A percentile compares a stretch with the other conserved stretches of the same genome.
Evolutionary conservation across 2,113 vertebrate species (phyloP).

Genomic region (Bothrops jararaca): DNA sequence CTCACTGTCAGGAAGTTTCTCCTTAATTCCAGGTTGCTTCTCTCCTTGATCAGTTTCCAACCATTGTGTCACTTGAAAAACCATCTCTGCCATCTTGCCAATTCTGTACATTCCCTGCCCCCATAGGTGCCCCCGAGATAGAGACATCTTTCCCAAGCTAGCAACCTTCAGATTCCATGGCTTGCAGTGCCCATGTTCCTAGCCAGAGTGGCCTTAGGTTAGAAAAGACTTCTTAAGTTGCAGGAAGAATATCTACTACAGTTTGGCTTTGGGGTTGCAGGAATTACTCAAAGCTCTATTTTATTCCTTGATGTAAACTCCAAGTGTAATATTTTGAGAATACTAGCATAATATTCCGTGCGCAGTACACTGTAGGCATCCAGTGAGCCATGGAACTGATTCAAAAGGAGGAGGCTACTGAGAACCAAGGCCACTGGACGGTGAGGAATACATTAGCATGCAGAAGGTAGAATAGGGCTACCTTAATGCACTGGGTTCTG

Average conservation of each 20-base stretch:
- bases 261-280: background rate
- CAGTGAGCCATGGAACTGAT: background rate
- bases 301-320: background rate
- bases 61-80: background rate
- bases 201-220: background rate
- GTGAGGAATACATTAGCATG: background rate
- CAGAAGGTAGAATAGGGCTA: background rate
- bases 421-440: background rate
- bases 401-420: background rate
- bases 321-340: background rate
- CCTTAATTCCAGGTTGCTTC: too few species aligned
- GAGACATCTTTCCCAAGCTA: background rate
- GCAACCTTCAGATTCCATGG: background rate
- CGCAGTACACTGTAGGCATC: background rate
- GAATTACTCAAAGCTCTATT: background rate
- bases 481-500: background rate
- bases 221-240: background rate
- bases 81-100: background rate
- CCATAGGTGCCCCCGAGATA: background rate
- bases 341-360: background rate
- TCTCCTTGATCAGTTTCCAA: too few species aligned
- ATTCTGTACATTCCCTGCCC: background rate
- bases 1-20: too few species aligned
- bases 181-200: background rate
- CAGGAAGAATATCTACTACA: background rate